Percentiles rank a stretch among this genome's conserved stretches.
Evolutionary conservation across 1,140 invertebrate species (phyloP).

Genomic region (Agrypnia vestita): DNA sequence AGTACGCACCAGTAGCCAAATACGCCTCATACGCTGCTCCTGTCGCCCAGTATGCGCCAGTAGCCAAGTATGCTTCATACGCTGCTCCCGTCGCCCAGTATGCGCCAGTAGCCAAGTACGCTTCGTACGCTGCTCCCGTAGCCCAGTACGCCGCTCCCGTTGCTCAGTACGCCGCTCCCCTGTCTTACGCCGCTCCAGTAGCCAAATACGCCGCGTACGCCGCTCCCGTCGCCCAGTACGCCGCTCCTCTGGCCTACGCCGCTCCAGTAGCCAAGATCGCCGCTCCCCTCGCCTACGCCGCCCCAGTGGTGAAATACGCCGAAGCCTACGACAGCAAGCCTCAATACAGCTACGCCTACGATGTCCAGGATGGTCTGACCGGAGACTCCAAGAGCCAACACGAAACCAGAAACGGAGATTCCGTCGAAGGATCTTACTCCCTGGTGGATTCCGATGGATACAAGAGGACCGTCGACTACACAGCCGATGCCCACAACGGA

Average conservation of each 20-base stretch:
- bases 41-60: constrained; percentile 59
- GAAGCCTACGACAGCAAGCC: constrained; percentile 71
- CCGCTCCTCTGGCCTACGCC: constrained; percentile 56
- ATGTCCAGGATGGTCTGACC: constrained; percentile 69
- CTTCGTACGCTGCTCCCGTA: constrained; percentile 64
- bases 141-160: constrained; percentile 69
- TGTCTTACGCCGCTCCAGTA: constrained; percentile 65
- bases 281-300: constrained; percentile 39
- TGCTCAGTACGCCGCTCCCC: constrained; percentile 41
- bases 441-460: constrained; percentile 65
- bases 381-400: constrained; percentile 62
- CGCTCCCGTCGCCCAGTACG: constrained; percentile 64
- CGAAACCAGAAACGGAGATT: constrained; percentile 63
- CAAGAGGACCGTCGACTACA: constrained; percentile 63
- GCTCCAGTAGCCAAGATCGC: constrained; percentile 61
- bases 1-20: constrained; percentile 56
- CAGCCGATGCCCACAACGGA: constrained; percentile 68
- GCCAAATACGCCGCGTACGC: constrained; percentile 59
- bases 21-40: constrained; percentile 38
- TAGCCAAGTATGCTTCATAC: too few species aligned
- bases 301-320: constrained; percentile 61
- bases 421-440: constrained; percentile 62
- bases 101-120: constrained; percentile 71
- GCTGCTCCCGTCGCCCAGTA: constrained; percentile 70
- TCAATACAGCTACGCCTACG: constrained; percentile 74